Evolutionary conservation across 2,797 vertebrate genomes (phyloP).

Genomic region (Vultur gryphus): DNA sequence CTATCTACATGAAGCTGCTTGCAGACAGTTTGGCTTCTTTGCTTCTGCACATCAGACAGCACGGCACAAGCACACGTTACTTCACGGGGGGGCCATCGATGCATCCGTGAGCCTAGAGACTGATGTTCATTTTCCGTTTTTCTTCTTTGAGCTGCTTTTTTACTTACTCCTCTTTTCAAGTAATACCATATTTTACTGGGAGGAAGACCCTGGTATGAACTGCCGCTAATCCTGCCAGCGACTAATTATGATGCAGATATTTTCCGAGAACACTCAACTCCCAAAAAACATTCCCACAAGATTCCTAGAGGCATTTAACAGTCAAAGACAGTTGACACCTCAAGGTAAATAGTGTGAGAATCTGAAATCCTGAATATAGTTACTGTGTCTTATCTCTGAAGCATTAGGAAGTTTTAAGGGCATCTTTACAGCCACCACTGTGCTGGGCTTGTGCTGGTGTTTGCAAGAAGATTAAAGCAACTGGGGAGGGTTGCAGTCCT

Average conservation of each 20-base stretch:
- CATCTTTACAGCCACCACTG: neutral
- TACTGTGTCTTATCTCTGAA: neutral
- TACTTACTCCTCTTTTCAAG: neutral
- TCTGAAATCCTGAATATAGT: neutral
- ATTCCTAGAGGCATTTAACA: neutral
- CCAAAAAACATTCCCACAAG: neutral
- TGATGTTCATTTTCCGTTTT: neutral
- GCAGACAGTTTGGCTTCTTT: neutral
- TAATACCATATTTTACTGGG: neutral
- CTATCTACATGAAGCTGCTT: neutral
- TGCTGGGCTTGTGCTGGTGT: neutral
- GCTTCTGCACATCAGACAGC: neutral
- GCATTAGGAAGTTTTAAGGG: neutral
- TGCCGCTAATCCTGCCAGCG: neutral
- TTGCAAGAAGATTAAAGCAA: neutral
- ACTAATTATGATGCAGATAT: neutral
- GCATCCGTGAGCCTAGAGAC: neutral
- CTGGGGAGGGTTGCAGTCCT: neutral
- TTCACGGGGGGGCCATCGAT: neutral
- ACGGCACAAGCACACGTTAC: accelerated
- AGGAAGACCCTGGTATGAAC: neutral
- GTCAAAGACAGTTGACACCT: neutral
- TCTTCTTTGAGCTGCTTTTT: neutral
- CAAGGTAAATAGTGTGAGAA: neutral
- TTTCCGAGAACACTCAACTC: neutral